These are phyloP conservation scores for Numenius arquata DNA, from an alignment of 2,113 vertebrate genomes.

Conservation along the genomic window DNA sequence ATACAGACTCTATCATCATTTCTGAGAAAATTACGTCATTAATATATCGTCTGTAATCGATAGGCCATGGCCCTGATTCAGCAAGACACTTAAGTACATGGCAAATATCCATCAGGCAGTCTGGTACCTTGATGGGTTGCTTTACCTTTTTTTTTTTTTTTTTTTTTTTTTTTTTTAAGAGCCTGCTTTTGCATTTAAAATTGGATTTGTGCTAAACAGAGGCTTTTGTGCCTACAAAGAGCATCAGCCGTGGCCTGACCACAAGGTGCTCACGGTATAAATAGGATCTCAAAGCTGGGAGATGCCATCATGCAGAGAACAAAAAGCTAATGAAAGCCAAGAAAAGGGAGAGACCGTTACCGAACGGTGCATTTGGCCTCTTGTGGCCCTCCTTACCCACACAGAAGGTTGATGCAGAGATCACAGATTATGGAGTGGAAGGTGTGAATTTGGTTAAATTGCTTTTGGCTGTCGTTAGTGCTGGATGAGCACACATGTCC, in stretches of 20 bases:
- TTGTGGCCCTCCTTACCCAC: not conserved
- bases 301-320: not conserved
- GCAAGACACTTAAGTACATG: not conserved
- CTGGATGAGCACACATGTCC: not conserved
- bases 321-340: not conserved
- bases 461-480: not conserved
- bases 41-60: not conserved
- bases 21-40: constrained; percentile 35
- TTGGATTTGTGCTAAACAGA: not conserved
- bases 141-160: not conserved
- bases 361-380: not conserved
- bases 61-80: constrained; percentile 34
- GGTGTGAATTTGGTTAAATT: not conserved
- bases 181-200: not conserved
- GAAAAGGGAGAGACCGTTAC: not conserved
- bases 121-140: not conserved
- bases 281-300: not conserved
- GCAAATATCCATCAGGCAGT: not conserved
- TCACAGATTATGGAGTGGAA: not conserved
- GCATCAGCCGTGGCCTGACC: not conserved
- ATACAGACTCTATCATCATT: not conserved
- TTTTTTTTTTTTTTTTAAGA: not conserved
- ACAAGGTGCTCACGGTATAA: not conserved
- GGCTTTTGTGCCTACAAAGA: not conserved
- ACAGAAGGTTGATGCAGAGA: not conserved